Conservation (phyloP, 1,140 invertebrate species). For the Batillaria attramentaria region DNA sequence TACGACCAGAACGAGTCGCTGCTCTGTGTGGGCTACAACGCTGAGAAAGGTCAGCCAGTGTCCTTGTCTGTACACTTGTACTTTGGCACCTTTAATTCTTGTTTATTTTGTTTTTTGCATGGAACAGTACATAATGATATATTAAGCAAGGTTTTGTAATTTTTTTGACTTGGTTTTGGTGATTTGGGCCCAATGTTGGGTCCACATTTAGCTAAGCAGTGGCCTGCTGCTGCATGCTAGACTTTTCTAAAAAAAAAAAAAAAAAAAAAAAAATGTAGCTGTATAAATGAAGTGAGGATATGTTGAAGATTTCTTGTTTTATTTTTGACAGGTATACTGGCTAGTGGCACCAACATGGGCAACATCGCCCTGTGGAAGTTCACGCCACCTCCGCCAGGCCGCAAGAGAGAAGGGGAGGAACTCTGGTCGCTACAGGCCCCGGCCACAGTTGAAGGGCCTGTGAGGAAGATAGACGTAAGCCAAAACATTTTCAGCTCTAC, state of each 20-base stretch:
- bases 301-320: too few species aligned
- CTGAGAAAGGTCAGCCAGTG: conserved; percentile 69
- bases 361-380: conserved; percentile 91
- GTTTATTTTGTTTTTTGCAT: conserved; percentile 3
- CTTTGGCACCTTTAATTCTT: background rate
- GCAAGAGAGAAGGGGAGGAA: conserved; percentile 67
- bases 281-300: too few species aligned
- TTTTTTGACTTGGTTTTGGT: too few species aligned
- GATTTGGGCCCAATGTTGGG: too few species aligned
- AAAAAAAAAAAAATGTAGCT: too few species aligned
- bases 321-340: conserved; percentile 76
- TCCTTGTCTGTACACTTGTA: background rate
- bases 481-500: too few species aligned
- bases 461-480: conserved; percentile 70
- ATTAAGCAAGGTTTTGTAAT: too few species aligned
- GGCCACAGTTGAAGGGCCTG: conserved; percentile 71
- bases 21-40: conserved; percentile 81
- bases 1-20: conserved; percentile 78
- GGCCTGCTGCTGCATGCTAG: too few species aligned
- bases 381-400: conserved; percentile 54
- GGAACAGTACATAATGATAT: too few species aligned
- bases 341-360: conserved; percentile 92
- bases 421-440: conserved; percentile 74
- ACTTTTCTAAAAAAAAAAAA: too few species aligned
- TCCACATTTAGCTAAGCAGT: too few species aligned